Conservation (phyloP, 2,888 invertebrate genomes). For the Platycheirus rosarum region DNA sequence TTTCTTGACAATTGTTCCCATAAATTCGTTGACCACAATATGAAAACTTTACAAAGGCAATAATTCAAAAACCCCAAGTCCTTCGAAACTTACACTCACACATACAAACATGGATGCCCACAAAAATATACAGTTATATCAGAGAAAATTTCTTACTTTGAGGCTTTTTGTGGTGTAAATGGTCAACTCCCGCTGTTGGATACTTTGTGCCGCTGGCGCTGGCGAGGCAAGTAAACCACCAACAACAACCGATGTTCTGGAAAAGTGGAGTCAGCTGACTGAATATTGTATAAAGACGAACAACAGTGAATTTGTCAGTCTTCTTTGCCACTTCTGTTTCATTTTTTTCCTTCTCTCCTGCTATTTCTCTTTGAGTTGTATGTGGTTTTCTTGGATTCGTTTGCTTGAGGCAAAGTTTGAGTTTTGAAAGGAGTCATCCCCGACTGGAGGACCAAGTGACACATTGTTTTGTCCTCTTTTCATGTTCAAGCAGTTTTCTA, state of each 20-base stretch:
- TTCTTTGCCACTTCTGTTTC: conserved; percentile 4
- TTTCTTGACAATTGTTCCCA: neutral
- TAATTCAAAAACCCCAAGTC: conserved; percentile 48
- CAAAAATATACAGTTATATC: neutral
- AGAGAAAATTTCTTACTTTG: neutral
- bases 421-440: neutral
- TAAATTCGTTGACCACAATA: conserved; percentile 53
- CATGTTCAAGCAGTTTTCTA: conserved; percentile 21
- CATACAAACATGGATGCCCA: neutral
- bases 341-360: conserved; percentile 44
- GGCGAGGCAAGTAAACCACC: neutral
- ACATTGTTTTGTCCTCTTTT: conserved; percentile 38
- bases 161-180: conserved; percentile 37
- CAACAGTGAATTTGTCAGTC: conserved; percentile 45
- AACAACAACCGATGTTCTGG: conserved; percentile 37
- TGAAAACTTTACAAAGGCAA: conserved; percentile 54
- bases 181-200: conserved; percentile 19
- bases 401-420: conserved; percentile 54
- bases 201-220: conserved; percentile 1
- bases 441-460: conserved; percentile 22
- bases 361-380: conserved; percentile 1
- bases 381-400: conserved; percentile 50
- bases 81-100: conserved; percentile 7
- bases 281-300: conserved; percentile 23
- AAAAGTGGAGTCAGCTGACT: conserved; percentile 49